phyloP scores from a whole-genome alignment of 2,797 vertebrate genomes.

The Agapornis canus region DNA sequence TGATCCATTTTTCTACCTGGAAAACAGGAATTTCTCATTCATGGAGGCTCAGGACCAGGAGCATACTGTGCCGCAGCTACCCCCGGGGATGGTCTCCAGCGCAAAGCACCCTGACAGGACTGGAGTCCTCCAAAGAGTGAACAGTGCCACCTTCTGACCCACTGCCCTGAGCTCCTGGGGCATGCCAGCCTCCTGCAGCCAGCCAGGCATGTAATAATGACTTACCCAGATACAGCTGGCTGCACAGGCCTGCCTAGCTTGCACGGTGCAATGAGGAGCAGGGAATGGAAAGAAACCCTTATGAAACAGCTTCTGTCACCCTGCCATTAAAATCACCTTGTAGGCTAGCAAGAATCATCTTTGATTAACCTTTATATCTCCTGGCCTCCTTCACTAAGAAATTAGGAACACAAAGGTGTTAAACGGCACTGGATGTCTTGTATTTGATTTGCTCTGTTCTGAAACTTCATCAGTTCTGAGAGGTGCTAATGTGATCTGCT shows the following conservation, averaged over 20 bases:
- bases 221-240: background rate
- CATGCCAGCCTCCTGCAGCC: background rate
- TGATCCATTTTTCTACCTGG: background rate
- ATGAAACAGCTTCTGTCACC: fast-evolving
- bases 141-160: slow-evolving; percentile 32
- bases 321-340: background rate
- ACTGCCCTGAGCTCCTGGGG: background rate
- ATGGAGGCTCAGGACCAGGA: background rate
- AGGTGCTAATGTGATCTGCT: background rate
- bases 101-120: background rate
- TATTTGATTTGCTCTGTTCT: background rate
- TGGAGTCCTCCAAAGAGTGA: background rate
- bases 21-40: background rate
- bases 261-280: background rate
- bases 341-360: background rate
- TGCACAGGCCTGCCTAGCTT: background rate
- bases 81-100: background rate
- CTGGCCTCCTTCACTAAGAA: background rate
- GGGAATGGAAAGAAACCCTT: background rate
- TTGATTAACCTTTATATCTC: background rate
- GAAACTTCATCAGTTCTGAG: background rate
- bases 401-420: background rate
- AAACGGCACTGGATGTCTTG: background rate
- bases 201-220: background rate
- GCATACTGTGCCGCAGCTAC: background rate